These are phyloP conservation scores for Emydura subglobosa DNA, from an alignment of 2,113 vertebrate genomes.

Conservation along the genomic window DNA sequence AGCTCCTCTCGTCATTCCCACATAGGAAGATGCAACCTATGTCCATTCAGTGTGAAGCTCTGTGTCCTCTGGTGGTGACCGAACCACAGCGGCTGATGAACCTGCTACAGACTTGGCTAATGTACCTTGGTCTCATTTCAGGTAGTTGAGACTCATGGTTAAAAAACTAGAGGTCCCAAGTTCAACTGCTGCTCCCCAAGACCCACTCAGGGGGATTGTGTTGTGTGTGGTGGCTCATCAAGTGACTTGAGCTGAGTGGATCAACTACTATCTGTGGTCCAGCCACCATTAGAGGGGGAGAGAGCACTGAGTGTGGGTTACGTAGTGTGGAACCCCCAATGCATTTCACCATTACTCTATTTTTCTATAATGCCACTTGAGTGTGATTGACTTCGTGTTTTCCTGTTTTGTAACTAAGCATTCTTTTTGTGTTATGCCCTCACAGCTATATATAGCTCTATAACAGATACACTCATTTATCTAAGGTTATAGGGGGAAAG, in stretches of 20 bases:
- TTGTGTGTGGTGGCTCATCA: not conserved
- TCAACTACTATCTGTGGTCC: not conserved
- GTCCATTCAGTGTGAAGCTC: not conserved
- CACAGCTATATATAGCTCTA: not conserved
- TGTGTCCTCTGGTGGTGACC: not conserved
- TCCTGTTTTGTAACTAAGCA: not conserved
- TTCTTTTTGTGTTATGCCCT: not conserved
- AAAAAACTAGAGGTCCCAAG: not conserved
- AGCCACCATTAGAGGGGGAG: conserved; percentile 28
- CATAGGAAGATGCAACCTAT: not conserved
- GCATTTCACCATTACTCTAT: not conserved
- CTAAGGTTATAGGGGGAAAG: not conserved
- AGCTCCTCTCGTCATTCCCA: not conserved
- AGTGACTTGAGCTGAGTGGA: not conserved
- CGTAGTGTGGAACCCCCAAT: not conserved
- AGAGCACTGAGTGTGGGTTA: not conserved
- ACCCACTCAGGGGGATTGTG: not conserved
- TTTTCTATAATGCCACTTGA: not conserved
- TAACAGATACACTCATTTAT: not conserved
- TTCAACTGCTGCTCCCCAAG: not conserved
- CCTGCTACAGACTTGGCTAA: not conserved
- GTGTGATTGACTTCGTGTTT: not conserved
- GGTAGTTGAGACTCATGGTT: not conserved
- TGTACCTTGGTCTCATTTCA: not conserved
- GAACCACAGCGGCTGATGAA: not conserved